Evolutionary conservation across 2,888 invertebrate genomes (phyloP).

Genomic region (Eremobia ochroleuca): DNA sequence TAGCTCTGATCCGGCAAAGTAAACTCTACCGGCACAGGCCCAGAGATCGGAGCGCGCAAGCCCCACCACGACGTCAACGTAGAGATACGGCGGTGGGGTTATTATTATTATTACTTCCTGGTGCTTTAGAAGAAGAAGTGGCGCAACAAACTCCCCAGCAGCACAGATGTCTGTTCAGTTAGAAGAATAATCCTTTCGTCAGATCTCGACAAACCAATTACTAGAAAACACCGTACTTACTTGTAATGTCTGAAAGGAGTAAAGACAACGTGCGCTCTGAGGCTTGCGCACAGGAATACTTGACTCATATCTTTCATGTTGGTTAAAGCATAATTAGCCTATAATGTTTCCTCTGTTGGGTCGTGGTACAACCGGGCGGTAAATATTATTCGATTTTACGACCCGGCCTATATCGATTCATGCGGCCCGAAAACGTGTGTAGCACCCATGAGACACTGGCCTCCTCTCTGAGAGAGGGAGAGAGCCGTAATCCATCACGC

Average conservation of each 20-base stretch:
- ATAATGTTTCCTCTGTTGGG: background rate
- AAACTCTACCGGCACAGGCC: no score
- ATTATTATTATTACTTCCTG: no score
- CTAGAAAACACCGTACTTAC: background rate
- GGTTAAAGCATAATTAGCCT: background rate
- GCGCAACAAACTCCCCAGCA: background rate
- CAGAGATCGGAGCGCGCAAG: no score
- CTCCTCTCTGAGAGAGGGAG: background rate
- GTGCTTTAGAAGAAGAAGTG: background rate
- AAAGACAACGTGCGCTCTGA: background rate
- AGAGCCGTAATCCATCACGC: background rate
- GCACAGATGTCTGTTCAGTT: background rate
- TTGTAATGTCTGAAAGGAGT: background rate
- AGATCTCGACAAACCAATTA: no score
- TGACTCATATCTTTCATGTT: background rate
- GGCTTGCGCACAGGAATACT: background rate
- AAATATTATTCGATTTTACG: background rate
- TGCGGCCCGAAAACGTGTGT: no score
- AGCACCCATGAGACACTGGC: background rate
- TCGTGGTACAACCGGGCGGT: background rate
- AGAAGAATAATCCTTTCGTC: background rate
- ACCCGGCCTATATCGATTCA: background rate
- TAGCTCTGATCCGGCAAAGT: no score
- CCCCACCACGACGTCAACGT: no score
- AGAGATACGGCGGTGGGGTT: no score